These are phyloP conservation scores for Scaptomyza parva DNA, from an alignment of 2,888 invertebrate species.

Conservation along the genomic window DNA sequence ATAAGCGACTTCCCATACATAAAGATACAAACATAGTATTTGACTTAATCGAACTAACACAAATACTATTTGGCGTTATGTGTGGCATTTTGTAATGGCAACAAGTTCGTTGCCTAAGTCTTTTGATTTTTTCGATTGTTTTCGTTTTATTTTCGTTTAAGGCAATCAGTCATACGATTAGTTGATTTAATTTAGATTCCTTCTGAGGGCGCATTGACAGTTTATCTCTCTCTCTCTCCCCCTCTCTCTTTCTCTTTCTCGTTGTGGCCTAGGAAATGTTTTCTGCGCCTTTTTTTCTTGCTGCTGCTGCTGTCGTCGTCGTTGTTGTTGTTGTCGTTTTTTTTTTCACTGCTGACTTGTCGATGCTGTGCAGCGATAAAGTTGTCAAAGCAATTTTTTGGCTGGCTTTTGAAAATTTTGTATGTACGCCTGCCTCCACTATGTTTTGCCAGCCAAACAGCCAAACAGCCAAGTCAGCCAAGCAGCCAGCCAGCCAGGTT, in stretches of 20 bases:
- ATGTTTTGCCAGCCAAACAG: constrained; percentile 27
- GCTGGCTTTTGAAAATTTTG: constrained; percentile 65
- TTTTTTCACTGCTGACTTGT: constrained; percentile 65
- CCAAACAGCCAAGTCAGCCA: constrained; percentile 31
- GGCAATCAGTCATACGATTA: constrained; percentile 73
- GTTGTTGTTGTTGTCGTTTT: constrained; percentile 25
- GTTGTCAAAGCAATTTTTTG: constrained; percentile 78
- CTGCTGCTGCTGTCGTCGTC: constrained; percentile 28
- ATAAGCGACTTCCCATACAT: constrained; percentile 53
- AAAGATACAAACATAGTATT: constrained; percentile 27
- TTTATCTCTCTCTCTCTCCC: constrained; percentile 47
- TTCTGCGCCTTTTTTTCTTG: constrained; percentile 52
- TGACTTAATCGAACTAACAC: constrained; percentile 42
- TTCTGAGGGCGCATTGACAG: constrained; percentile 69
- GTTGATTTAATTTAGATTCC: constrained; percentile 78
- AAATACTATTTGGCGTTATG: constrained; percentile 45
- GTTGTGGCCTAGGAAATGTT: constrained; percentile 61
- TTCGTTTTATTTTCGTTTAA: no score
- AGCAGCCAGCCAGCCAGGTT: constrained; percentile 38
- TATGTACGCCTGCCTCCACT: constrained; percentile 54
- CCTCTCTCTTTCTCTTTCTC: background rate
- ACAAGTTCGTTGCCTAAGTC: constrained; percentile 72
- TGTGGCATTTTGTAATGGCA: constrained; percentile 61
- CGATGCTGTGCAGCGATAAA: constrained; percentile 75
- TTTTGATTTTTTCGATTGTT: constrained; percentile 56